Base-by-base conservation (phyloP, 2,113 vertebrate species). In the Synodontis membranacea region DNA sequence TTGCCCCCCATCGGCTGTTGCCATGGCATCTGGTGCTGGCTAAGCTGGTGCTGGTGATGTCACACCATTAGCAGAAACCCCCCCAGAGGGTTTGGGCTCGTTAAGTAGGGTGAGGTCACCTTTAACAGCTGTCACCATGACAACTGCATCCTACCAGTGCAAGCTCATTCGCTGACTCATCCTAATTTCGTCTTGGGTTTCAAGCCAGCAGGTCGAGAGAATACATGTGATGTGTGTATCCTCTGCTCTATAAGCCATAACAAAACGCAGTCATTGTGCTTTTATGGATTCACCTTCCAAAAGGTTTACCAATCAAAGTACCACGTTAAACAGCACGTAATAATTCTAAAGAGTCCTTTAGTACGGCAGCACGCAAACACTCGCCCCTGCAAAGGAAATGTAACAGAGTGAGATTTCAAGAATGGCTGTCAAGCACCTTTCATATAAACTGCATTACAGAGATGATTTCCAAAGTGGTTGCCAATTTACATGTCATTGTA, bases 21-120 rank as follows among this genome's bases (percentile, higher is more conserved):
- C 84, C 60, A 86, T 88, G 87, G 88, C 39, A 87, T 76, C 84
- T 28, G 52, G n/a, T 4, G 44, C 62, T 84, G 70, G 46, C 44
- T 34, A 64, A 68, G 52, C 37, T n/a, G n/a, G n/a, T n/a, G n/a
- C n/a, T n/a, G 74, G 58, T 90, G 89, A 88, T 87, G 86, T 87
- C 88, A 88, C 86, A 85, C 81, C 70, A 86, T 88, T 87, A 90
- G 37, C 85, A 64, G 87, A 75, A 82, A 48, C n/a, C 14, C 10
- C 31, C 83, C 83, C 75, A 5, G 79, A 83, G 83, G 79, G 81
- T 84, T 72, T 50, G 10, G 31, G 58, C 84, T 84, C 75, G 62
- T 88, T 90, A 85, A 85, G 78, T 44, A 87, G 56, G 50, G 83
- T 89, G 87, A 88, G 87, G 88, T 87, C 87, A 88, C 87, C 87